Percentiles rank a stretch among this genome's conserved stretches.
phyloP scores from a whole-genome alignment of 2,888 invertebrate species.

The Caenorhabditis angaria region DNA sequence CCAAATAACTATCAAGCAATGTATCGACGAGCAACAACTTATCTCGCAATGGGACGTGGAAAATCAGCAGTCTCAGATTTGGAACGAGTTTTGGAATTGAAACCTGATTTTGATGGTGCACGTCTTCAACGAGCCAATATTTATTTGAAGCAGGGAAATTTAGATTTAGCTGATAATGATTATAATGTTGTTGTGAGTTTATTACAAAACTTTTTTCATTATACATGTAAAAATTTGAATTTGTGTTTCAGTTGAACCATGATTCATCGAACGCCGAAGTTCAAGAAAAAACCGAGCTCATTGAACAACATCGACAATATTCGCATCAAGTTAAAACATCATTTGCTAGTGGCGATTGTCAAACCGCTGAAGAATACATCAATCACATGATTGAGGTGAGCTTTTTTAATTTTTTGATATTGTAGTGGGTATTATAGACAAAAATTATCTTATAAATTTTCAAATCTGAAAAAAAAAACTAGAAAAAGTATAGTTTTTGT shows the following conservation, averaged over 20 bases:
- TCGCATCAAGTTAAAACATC: slow-evolving; percentile 39
- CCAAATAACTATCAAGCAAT: slow-evolving; percentile 93
- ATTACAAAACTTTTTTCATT: background rate
- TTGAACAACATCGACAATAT: slow-evolving; percentile 77
- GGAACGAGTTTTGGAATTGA: slow-evolving; percentile 88
- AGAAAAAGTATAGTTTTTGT: too few relatives aligned
- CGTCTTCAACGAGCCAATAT: slow-evolving; percentile 85
- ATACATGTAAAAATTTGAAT: background rate
- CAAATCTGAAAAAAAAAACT: too few relatives aligned
- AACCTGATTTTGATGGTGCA: slow-evolving; percentile 89
- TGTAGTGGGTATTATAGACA: too few relatives aligned
- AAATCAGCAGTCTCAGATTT: slow-evolving; percentile 90
- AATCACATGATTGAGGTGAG: slow-evolving; percentile 66
- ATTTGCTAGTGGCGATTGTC: slow-evolving; percentile 74
- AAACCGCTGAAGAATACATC: slow-evolving; percentile 79
- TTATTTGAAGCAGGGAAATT: slow-evolving; percentile 82
- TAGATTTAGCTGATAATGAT: slow-evolving; percentile 64
- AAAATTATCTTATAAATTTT: too few relatives aligned
- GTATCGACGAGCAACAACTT: slow-evolving; percentile 78
- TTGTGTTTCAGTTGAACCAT: slow-evolving; percentile 76
- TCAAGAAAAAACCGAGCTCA: slow-evolving; percentile 78
- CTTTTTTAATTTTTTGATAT: too few relatives aligned
- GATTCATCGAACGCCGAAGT: slow-evolving; percentile 86
- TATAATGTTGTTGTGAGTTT: slow-evolving; percentile 62
- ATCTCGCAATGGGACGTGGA: slow-evolving; percentile 60